Conservation (phyloP, 1,140 invertebrate species). For the Bombus impatiens region DNA sequence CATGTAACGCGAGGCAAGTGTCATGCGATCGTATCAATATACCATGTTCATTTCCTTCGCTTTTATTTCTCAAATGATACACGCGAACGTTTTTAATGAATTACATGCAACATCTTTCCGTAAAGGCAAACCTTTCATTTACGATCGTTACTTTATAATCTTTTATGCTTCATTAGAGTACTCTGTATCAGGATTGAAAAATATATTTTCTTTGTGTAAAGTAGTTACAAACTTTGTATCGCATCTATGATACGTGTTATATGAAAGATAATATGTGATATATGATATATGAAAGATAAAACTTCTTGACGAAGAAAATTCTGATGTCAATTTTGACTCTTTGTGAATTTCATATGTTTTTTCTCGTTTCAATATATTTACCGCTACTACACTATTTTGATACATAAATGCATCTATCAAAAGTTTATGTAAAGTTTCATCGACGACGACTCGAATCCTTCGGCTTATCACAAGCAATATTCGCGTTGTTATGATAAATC, state of each 20-base stretch:
- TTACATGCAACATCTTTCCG: neutral
- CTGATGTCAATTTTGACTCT: neutral
- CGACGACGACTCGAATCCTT: neutral
- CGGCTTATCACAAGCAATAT: neutral
- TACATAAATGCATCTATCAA: neutral
- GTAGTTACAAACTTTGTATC: neutral
- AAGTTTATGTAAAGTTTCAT: neutral
- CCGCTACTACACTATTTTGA: neutral
- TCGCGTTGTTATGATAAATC: neutral
- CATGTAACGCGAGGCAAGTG: conserved; percentile 25
- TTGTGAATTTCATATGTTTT: neutral
- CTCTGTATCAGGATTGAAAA: neutral
- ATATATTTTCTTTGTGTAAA: neutral
- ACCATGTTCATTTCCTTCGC: conserved; percentile 32
- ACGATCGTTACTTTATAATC: neutral
- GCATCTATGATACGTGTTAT: neutral
- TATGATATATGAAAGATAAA: neutral
- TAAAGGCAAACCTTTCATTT: neutral
- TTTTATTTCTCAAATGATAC: conserved; percentile 9
- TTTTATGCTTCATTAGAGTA: neutral
- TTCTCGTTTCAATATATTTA: neutral
- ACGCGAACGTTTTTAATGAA: conserved; percentile 24
- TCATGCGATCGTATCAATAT: conserved; percentile 15
- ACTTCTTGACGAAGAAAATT: neutral
- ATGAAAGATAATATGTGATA: too few species aligned